These are phyloP conservation scores for Melanotaenia parkinsoni DNA, from an alignment of 2,797 vertebrate species.

Conservation along the genomic window DNA sequence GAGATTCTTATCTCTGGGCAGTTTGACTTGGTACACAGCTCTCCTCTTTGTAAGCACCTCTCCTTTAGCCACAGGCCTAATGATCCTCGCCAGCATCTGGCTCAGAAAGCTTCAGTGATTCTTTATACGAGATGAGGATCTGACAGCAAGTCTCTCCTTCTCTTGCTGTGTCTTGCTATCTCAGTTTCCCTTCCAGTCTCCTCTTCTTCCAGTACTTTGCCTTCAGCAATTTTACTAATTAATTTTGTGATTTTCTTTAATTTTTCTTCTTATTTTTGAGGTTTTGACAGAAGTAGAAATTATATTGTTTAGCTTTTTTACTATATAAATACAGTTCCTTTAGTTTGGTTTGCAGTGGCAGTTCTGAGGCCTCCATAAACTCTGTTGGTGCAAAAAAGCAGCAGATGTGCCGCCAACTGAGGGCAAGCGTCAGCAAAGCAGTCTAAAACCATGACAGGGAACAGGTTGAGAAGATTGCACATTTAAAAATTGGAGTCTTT, in stretches of 20 bases:
- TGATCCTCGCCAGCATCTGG: constrained; percentile 75
- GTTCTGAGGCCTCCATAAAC: constrained; percentile 87
- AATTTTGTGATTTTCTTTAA: constrained; percentile 76
- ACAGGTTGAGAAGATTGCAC: background rate
- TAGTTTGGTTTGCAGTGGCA: constrained; percentile 89
- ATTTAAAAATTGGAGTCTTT: background rate
- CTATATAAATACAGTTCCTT: constrained; percentile 88
- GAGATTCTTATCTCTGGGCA: constrained; percentile 68
- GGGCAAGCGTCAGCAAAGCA: constrained; percentile 48
- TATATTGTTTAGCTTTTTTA: constrained; percentile 83
- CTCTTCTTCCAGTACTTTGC: background rate
- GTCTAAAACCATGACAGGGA: background rate
- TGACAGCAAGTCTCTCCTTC: constrained; percentile 45
- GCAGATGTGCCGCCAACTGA: constrained; percentile 82
- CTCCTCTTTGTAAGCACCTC: constrained; percentile 69
- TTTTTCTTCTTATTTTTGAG: constrained; percentile 69
- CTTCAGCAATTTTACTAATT: constrained; percentile 50
- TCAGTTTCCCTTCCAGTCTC: background rate
- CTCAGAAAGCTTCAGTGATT: constrained; percentile 56
- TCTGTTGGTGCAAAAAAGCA: constrained; percentile 82
- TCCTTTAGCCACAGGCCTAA: constrained; percentile 68
- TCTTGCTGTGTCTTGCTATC: background rate
- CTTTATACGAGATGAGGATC: constrained; percentile 49
- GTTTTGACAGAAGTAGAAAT: constrained; percentile 83
- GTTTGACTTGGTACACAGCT: constrained; percentile 61